Conservation (phyloP, 2,113 vertebrate species). For the Chloropsis cyanopogon region DNA sequence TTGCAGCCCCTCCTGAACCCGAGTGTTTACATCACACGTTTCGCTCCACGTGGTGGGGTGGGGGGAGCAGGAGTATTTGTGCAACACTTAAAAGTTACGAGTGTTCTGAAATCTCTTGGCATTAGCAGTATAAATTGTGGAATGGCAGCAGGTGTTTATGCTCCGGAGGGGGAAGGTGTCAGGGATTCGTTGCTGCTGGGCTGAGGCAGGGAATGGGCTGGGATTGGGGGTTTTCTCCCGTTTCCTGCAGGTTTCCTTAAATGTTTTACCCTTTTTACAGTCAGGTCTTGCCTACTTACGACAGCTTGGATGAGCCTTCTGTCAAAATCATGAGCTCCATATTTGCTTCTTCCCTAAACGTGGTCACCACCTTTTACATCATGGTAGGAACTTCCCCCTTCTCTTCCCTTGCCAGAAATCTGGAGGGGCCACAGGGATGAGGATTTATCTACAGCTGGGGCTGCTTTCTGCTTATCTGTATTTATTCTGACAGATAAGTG, state of each 20-base stretch:
- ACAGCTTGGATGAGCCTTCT: constrained; percentile 95
- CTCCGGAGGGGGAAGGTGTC: constrained; percentile 31
- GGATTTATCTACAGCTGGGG: neutral
- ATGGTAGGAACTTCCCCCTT: constrained; percentile 78
- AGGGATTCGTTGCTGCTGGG: constrained; percentile 21
- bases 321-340: constrained; percentile 99
- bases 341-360: constrained; percentile 90
- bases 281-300: constrained; percentile 97
- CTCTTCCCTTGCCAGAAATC: neutral
- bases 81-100: constrained; percentile 64
- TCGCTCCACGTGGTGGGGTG: constrained; percentile 59
- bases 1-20: neutral
- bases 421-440: neutral
- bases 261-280: constrained; percentile 65
- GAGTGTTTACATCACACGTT: constrained; percentile 67
- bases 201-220: neutral
- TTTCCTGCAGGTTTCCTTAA: neutral
- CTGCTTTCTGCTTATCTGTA: constrained; percentile 4
- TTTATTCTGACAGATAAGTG: neutral
- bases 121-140: constrained; percentile 48
- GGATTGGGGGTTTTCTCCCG: neutral
- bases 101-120: constrained; percentile 67
- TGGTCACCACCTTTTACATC: constrained; percentile 96
- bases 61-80: constrained; percentile 51
- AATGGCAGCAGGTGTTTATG: constrained; percentile 36